Evolutionary conservation across 1,140 invertebrate genomes (phyloP).

Genomic region (Pseudoatta argentina): DNA sequence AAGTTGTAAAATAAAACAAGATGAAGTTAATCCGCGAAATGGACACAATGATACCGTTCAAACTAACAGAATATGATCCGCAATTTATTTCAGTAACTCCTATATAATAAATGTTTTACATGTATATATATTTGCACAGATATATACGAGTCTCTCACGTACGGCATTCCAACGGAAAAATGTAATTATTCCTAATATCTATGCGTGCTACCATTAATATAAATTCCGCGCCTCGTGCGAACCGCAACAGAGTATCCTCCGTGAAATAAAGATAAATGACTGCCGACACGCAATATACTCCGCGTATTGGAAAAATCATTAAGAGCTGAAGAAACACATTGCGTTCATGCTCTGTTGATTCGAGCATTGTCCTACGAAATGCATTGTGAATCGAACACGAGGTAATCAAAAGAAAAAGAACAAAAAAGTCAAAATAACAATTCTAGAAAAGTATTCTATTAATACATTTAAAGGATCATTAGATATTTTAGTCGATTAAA

Average conservation of each 20-base stretch:
- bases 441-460: not conserved
- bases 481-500: not conserved
- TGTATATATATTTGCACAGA: slow-evolving; percentile 7
- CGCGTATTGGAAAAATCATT: slow-evolving; percentile 57
- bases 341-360: slow-evolving; percentile 15
- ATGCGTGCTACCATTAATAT: slow-evolving; percentile 76
- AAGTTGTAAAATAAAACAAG: slow-evolving; percentile 6
- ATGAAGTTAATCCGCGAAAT: not conserved
- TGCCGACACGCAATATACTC: slow-evolving; percentile 46
- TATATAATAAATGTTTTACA: slow-evolving; percentile 24
- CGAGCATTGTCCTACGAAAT: slow-evolving; percentile 34
- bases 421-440: not conserved
- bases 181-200: slow-evolving; percentile 78
- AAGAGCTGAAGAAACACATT: slow-evolving; percentile 43
- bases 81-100: slow-evolving; percentile 33
- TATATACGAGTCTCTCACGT: not conserved
- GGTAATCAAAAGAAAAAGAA: not conserved
- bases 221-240: slow-evolving; percentile 74
- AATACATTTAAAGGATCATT: not conserved
- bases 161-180: slow-evolving; percentile 72
- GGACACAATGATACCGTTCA: slow-evolving; percentile 9
- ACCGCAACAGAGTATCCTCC: slow-evolving; percentile 65
- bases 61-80: not conserved
- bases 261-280: slow-evolving; percentile 71
- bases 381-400: not conserved